A percentile compares a stretch with the other conserved stretches of the same genome.
Conservation (phyloP, 1,140 invertebrate genomes). For the Brachionus plicatilis region DNA sequence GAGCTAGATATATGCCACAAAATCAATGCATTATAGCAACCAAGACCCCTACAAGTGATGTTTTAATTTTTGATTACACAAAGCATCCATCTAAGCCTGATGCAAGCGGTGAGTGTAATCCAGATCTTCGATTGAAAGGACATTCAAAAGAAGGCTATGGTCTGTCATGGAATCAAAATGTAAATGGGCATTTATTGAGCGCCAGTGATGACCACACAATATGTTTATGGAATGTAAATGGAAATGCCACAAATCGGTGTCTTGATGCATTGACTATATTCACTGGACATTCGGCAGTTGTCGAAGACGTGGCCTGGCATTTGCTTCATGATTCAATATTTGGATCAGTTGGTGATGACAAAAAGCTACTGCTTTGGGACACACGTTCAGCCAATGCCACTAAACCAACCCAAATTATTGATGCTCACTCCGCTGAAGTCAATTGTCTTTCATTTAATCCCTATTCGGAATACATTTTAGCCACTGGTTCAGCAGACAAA, state of each 20-base stretch:
- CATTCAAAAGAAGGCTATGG: constrained; percentile 97
- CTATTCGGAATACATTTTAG: constrained; percentile 96
- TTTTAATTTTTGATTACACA: constrained; percentile 97
- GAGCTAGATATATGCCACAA: constrained; percentile 98
- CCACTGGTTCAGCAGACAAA: constrained; percentile 95
- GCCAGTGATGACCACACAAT: constrained; percentile 99
- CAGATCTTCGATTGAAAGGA: constrained; percentile 73
- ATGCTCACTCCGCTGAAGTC: constrained; percentile 97
- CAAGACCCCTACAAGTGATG: constrained; percentile 97
- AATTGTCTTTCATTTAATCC: constrained; percentile 99
- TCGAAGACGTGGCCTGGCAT: constrained; percentile 99
- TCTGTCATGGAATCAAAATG: constrained; percentile 96
- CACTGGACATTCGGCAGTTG: constrained; percentile 95
- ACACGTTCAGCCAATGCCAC: constrained; percentile 88
- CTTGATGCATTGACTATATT: constrained; percentile 85
- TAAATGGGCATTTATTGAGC: constrained; percentile 92
- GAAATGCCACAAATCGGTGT: constrained; percentile 81
- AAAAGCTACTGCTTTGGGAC: constrained; percentile 99
- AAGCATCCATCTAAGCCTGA: constrained; percentile 66
- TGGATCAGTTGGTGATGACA: constrained; percentile 98
- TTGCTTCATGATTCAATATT: constrained; percentile 93
- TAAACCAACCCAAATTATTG: constrained; percentile 95
- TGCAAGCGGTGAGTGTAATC: constrained; percentile 70
- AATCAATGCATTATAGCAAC: constrained; percentile 98
- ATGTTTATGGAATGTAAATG: constrained; percentile 98